Conservation (phyloP, 2,888 invertebrate genomes). For the Drosophila lacicola region DNA sequence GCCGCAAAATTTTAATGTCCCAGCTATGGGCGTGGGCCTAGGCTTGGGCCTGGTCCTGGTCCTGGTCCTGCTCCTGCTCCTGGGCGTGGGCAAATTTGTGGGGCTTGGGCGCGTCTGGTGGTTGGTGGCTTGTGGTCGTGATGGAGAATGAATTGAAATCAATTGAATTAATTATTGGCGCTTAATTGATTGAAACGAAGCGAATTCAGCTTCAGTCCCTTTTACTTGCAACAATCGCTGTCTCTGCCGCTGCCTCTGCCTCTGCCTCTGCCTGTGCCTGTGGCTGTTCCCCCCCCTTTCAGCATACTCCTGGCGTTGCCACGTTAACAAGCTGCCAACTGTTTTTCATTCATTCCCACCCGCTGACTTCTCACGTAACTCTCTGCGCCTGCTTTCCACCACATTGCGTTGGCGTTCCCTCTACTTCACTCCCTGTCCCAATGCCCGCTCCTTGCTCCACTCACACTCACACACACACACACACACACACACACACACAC, state of each 20-base stretch:
- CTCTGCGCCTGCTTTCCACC: slow-evolving; percentile 2
- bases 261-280: accelerated
- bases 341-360: slow-evolving; percentile 46
- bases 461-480: neutral
- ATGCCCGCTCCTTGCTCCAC: neutral
- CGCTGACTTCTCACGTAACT: slow-evolving; percentile 23
- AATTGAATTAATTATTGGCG: slow-evolving; percentile 84
- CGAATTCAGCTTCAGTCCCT: slow-evolving; percentile 48
- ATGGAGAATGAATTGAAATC: slow-evolving; percentile 74
- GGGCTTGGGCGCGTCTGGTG: slow-evolving; percentile 4
- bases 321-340: slow-evolving; percentile 54
- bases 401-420: neutral
- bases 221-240: neutral
- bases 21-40: neutral
- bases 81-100: neutral
- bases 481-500: neutral
- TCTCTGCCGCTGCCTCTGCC: neutral
- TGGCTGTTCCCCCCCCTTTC: neutral
- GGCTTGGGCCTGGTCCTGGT: neutral
- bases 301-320: neutral
- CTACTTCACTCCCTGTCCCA: neutral
- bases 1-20: slow-evolving; percentile 57
- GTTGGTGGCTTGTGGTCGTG: slow-evolving; percentile 41
- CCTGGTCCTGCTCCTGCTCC: neutral
- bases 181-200: slow-evolving; percentile 83